Evolutionary conservation across 2,797 vertebrate genomes (phyloP).

Genomic region (Anomalospiza imberbis): DNA sequence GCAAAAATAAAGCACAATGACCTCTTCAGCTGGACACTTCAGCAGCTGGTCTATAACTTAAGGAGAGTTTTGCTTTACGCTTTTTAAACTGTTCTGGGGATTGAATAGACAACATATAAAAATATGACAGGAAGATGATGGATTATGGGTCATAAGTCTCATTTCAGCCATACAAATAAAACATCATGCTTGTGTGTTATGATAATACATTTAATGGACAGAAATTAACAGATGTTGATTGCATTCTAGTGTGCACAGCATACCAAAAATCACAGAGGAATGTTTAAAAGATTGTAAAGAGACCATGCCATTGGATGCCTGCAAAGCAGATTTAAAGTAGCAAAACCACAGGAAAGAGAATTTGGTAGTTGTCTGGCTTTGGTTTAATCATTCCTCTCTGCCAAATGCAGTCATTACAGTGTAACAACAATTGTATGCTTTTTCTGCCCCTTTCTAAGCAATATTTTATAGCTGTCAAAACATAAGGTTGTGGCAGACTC

Average conservation of each 20-base stretch:
- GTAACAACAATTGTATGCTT: slow-evolving; percentile 46
- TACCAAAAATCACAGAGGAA: slow-evolving; percentile 71
- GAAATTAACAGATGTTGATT: slow-evolving; percentile 87
- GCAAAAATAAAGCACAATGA: slow-evolving; percentile 79
- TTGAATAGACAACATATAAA: slow-evolving; percentile 83
- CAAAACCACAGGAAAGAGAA: slow-evolving; percentile 10
- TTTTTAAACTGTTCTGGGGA: slow-evolving; percentile 77
- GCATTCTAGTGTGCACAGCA: slow-evolving; percentile 68
- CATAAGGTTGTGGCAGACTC: neutral
- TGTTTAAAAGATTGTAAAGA: slow-evolving; percentile 33
- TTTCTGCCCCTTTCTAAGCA: slow-evolving; percentile 59
- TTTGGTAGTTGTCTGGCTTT: slow-evolving; percentile 24
- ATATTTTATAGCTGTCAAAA: slow-evolving; percentile 70
- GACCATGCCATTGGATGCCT: neutral
- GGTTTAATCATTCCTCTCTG: slow-evolving; percentile 21
- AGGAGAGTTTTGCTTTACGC: slow-evolving; percentile 80
- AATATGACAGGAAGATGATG: slow-evolving; percentile 87
- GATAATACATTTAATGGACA: slow-evolving; percentile 79
- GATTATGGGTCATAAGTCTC: slow-evolving; percentile 86
- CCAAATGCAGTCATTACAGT: slow-evolving; percentile 29
- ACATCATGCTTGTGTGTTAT: slow-evolving; percentile 83
- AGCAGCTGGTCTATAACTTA: slow-evolving; percentile 93
- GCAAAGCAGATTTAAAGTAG: slow-evolving; percentile 23
- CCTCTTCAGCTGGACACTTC: slow-evolving; percentile 83
- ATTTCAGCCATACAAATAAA: slow-evolving; percentile 87